Conservation (phyloP, 2,888 invertebrate species). For the Busseola fusca region DNA sequence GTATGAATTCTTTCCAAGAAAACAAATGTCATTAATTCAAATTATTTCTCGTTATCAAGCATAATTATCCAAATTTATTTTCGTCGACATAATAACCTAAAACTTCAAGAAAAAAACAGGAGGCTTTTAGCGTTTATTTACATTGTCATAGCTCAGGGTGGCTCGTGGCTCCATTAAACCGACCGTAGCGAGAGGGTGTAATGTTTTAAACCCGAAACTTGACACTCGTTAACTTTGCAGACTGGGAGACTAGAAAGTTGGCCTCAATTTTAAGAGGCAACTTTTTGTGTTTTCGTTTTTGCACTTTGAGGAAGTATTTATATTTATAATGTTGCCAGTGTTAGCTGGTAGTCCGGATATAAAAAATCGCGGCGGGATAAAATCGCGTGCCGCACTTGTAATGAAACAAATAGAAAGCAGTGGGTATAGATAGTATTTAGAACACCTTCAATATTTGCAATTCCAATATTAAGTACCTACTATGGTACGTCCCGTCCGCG, state of each 20-base stretch:
- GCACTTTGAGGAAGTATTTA: background rate
- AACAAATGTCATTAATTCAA: conserved; percentile 14
- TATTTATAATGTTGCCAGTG: background rate
- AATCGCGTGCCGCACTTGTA: background rate
- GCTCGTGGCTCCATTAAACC: conserved; percentile 65
- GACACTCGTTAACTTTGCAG: conserved; percentile 55
- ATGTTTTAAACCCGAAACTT: conserved; percentile 69
- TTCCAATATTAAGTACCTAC: no score
- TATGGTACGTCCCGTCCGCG: background rate
- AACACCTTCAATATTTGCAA: no score
- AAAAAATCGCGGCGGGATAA: background rate
- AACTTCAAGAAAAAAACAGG: conserved; percentile 65
- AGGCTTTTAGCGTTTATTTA: conserved; percentile 70
- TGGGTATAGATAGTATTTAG: no score
- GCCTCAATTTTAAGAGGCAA: conserved; percentile 13
- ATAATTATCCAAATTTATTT: conserved; percentile 56
- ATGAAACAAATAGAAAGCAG: no score
- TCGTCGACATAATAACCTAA: conserved; percentile 54
- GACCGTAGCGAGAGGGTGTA: conserved; percentile 62
- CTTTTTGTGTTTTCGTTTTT: background rate
- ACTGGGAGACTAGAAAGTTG: conserved; percentile 55
- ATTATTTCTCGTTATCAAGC: conserved; percentile 36
- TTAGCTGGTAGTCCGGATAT: background rate
- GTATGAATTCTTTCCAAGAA: conserved; percentile 10
- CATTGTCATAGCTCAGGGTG: conserved; percentile 62